Evolutionary conservation across 92 coral and sea anemone genomes (phyloP).

Genomic region (Palythoa grandiflora): DNA sequence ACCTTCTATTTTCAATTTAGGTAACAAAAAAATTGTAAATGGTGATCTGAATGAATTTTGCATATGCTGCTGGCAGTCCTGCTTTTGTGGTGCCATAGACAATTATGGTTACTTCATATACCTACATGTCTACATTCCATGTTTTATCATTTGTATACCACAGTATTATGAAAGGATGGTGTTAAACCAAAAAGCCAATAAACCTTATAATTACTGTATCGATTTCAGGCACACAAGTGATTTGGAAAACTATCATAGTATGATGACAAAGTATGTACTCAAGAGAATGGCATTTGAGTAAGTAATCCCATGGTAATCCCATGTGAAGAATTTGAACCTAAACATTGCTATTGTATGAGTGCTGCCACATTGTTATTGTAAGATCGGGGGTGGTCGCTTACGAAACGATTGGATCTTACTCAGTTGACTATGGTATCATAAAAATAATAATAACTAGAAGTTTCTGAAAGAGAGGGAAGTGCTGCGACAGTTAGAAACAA

Average conservation of each 20-base stretch:
- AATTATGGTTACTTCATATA: background rate
- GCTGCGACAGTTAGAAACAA: too few species aligned
- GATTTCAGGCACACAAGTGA: constrained; percentile 61
- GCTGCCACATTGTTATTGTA: background rate
- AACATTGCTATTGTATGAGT: background rate
- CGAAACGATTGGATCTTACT: background rate
- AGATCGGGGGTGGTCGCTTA: background rate
- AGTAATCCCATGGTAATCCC: constrained; percentile 39
- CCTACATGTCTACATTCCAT: too few species aligned
- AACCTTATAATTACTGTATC: background rate
- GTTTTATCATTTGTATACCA: background rate
- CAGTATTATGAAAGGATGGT: background rate
- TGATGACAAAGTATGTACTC: constrained; percentile 68
- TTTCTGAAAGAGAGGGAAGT: too few species aligned
- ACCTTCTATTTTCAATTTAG: constrained; percentile 59
- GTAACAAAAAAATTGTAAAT: constrained; percentile 4
- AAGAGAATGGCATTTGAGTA: constrained; percentile 72
- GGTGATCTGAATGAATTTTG: background rate
- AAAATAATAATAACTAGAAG: too few species aligned
- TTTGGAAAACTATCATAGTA: constrained; percentile 60
- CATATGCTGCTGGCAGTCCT: background rate
- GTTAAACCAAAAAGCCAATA: background rate
- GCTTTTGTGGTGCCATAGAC: background rate
- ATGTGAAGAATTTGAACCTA: background rate
- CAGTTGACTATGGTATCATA: background rate